phyloP scores from a whole-genome alignment of 2,113 vertebrate genomes.

The Cathartes aura region DNA sequence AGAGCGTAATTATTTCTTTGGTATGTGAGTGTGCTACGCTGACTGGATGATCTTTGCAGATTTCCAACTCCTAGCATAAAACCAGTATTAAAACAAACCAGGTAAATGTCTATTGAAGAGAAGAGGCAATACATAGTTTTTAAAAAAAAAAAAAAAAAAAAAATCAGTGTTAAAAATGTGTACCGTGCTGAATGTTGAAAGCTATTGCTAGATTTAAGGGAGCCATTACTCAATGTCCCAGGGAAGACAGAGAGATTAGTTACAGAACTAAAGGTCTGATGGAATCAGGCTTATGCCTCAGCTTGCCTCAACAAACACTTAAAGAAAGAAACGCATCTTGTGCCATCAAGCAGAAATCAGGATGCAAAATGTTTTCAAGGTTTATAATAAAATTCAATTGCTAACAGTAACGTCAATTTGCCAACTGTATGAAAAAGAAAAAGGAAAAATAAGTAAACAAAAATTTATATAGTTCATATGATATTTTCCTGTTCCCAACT shows the following conservation, averaged over 20 bases:
- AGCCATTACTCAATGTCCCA: not conserved
- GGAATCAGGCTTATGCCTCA: not conserved
- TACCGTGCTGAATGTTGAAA: fast-evolving
- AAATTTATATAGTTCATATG: not conserved
- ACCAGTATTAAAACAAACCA: slow-evolving; percentile 34
- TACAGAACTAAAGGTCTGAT: not conserved
- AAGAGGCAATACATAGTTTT: fast-evolving
- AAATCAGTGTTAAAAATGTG: fast-evolving
- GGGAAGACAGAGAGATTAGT: not conserved
- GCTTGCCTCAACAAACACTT: not conserved
- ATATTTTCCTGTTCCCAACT: not conserved
- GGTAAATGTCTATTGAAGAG: not conserved
- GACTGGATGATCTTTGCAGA: slow-evolving; percentile 92
- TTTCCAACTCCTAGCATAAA: slow-evolving; percentile 86
- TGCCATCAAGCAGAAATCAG: not conserved
- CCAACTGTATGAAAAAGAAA: not conserved
- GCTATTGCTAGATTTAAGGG: not conserved
- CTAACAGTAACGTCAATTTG: not conserved
- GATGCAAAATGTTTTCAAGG: not conserved
- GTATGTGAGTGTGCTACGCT: slow-evolving; percentile 92
- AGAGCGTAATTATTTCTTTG: slow-evolving; percentile 92
- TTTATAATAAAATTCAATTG: not conserved
- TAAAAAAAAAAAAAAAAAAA: not conserved
- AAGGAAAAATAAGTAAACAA: not conserved
- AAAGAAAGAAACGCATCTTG: not conserved